A percentile compares a stretch with the other conserved stretches of the same genome.
phyloP scores from a whole-genome alignment of 2,888 invertebrate species.

The Chelonus formosanus region DNA sequence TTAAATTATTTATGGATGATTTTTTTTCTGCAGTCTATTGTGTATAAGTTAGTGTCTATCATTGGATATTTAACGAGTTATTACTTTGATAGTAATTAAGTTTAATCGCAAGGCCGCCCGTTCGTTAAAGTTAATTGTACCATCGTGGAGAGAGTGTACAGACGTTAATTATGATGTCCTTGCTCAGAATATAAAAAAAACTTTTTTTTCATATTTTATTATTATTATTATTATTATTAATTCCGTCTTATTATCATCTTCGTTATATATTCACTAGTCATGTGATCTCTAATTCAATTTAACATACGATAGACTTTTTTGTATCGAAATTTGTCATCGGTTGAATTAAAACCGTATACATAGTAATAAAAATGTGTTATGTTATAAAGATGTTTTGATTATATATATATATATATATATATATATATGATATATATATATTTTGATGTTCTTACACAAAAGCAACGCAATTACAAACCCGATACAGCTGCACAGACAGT shows the following conservation, averaged over 20 bases:
- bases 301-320: no score
- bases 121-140: conserved; percentile 64
- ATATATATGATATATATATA: not conserved
- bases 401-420: not conserved
- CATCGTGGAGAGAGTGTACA: conserved; percentile 52
- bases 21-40: no score
- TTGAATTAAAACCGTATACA: no score
- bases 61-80: conserved; percentile 57
- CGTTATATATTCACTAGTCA: no score
- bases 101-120: conserved; percentile 62
- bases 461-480: conserved; percentile 36
- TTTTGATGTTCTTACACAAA: conserved; percentile 5
- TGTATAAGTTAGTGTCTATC: conserved; percentile 33
- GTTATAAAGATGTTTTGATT: conserved; percentile 4
- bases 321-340: no score
- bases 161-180: conserved; percentile 56
- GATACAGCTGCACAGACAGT: conserved; percentile 41
- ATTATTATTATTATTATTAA: conserved; percentile 8
- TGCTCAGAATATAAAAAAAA: conserved; percentile 24
- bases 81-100: conserved; percentile 62
- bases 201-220: not conserved
- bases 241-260: no score
- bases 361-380: conserved; percentile 4
- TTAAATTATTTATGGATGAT: no score
- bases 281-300: no score